These are phyloP conservation scores for Oryzias celebensis DNA, from an alignment of 2,113 vertebrate genomes.

Conservation along the genomic window DNA sequence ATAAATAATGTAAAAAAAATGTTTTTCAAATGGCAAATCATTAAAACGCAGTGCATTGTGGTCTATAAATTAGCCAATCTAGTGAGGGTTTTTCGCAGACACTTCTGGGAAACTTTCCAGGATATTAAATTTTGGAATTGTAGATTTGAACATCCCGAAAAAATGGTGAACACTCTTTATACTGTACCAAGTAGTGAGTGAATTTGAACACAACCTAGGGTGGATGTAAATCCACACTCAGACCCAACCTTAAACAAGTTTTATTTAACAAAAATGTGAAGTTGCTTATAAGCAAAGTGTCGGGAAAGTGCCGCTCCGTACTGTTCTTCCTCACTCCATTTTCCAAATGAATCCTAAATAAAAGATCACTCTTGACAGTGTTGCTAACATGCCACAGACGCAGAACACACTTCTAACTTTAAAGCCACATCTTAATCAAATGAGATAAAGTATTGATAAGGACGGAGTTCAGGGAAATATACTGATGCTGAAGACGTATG, in stretches of 20 bases:
- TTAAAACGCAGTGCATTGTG: too few relatives aligned
- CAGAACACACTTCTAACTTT: constrained; percentile 40
- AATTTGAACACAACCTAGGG: background rate
- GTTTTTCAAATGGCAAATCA: too few relatives aligned
- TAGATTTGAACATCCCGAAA: too few relatives aligned
- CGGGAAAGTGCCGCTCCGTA: constrained; percentile 33
- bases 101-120: too few relatives aligned
- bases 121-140: too few relatives aligned
- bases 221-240: constrained; percentile 32
- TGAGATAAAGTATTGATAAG: constrained; percentile 66
- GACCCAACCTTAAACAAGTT: constrained; percentile 73
- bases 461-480: background rate
- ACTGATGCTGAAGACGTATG: constrained; percentile 41
- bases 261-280: constrained; percentile 79
- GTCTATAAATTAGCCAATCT: too few relatives aligned
- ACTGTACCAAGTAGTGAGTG: too few relatives aligned
- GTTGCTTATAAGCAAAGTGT: constrained; percentile 71
- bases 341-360: constrained; percentile 73
- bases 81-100: too few relatives aligned
- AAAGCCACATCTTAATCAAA: constrained; percentile 57
- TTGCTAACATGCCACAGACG: constrained; percentile 56
- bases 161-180: too few relatives aligned
- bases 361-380: constrained; percentile 63
- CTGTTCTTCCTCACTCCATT: constrained; percentile 66
- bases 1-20: too few relatives aligned